Base-by-base conservation (phyloP, 2,113 vertebrate genomes). In the Pteropus alecto region DNA sequence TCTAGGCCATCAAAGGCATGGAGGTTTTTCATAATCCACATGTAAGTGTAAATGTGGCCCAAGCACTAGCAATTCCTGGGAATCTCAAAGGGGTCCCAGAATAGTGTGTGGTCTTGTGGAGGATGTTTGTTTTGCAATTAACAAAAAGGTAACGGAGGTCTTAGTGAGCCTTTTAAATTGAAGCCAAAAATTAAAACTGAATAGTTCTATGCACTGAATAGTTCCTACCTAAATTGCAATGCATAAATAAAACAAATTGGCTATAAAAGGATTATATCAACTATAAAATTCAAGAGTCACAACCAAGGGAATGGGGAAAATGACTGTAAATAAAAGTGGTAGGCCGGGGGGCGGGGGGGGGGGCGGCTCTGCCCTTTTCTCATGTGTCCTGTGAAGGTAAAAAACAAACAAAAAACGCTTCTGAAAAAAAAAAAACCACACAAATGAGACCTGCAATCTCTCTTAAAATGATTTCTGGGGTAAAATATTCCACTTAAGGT, bases 41-140 rank as follows among this genome's bases (percentile, higher is more conserved):
- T 19, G 7, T 2, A 51, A 84, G 38, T 87, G 46, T 87, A 83
- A 95, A 54, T 65, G n/a, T n/a, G 79, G 74, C 33, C 74, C 67
- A 19, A 48, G 60, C 15, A 43, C 28, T 63, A 71, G 14, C 60
- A 48, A 46, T 71, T 92, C 74, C 81, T 63, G 43, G 54, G 54
- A 83, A 13, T 78, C 63, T 93, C 65, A 81, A 43, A 86, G 33
- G 63, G 58, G 63, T 68, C 63, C 90, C 48, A 90, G 74, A 41
- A 83, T 1, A 92, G 65, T 67, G 56, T 46, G 86, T 68, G 19
- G 41, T 74, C 89, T 68, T 3, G 6, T 3, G 26, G 58, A 58
- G 79, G 48, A 83, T 60, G 84, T 61, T 88, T 93, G 48, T 73
- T 87, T 70, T 91, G 58, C 43, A 97, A 93, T 74, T 58, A 90